Evolutionary conservation across 1,140 invertebrate genomes (phyloP), one percentile per base, ranked within the genome.

Genomic region (Stegodyphus mimosarum): DNA sequence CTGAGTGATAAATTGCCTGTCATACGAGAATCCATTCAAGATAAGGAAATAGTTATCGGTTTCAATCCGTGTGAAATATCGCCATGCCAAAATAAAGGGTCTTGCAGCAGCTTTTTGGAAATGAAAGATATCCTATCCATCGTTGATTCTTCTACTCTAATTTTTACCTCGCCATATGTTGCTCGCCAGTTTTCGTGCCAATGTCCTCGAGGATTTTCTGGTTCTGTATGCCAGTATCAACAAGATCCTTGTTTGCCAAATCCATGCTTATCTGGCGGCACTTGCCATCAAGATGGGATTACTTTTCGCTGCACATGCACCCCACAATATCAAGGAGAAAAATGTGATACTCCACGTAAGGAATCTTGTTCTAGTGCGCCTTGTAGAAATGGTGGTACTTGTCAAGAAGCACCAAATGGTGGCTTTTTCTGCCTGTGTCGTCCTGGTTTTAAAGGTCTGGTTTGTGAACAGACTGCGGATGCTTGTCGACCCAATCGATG

Each of bases 181-280:
- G 90, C 92, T 7, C 94, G 96, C 88, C 94, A 96, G 87, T 95
- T 95, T 89, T 92, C 90, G 1, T 98, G 96, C 89, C 93, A 93
- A 80, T 98, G 96, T 90, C 92, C 93, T 93, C 95, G 87, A 94
- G 95, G 83, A 95, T 95, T 90, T 94, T 93, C 49, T 94, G 96
- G 7, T 91, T 92, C 48, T 92, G 81, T 93, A 74, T 98, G 97
- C 90, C 94, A 96, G 87, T 93, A 94, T 87, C 92, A 95, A 15
- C 95, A 96, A 90, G 96, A 97, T 91, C 96, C 96, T 0, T 98
- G 96, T 89, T 92, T 94, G n/a, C 96, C 96, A 2, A 97, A 96
- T 91, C 96, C 96, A 10, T 98, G 97, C 90, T 92, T 94, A 84
- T 92, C 93, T 88, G 94, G 94, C 87, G 95, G 94, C 2, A 94